phyloP scores from a whole-genome alignment of 2,113 vertebrate species.

The Megaptera novaeangliae region DNA sequence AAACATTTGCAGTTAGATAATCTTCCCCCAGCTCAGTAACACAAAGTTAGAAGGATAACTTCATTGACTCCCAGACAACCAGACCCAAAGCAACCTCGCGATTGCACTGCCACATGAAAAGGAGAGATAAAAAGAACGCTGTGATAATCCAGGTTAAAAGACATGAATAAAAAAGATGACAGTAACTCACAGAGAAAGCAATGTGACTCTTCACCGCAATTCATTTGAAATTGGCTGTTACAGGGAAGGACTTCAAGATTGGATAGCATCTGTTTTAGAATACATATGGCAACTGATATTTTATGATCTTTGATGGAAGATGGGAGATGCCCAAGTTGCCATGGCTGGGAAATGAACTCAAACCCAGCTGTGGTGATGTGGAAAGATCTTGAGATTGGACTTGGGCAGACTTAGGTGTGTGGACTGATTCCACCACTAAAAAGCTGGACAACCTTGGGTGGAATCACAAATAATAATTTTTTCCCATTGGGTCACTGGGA shows the following conservation, averaged over 20 bases:
- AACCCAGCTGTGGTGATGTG: background rate
- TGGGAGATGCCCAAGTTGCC: background rate
- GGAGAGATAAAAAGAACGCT: background rate
- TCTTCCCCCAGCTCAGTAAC: background rate
- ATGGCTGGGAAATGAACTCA: background rate
- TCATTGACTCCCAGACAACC: background rate
- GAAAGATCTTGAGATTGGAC: background rate
- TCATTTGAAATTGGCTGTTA: fast-evolving
- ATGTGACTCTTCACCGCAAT: background rate
- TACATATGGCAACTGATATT: no score
- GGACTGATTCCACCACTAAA: background rate
- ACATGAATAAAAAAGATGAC: background rate
- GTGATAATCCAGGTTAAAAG: background rate
- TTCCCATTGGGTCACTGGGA: background rate
- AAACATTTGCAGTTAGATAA: background rate
- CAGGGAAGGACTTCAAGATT: background rate
- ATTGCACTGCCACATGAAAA: background rate
- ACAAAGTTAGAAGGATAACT: background rate
- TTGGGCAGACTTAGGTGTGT: background rate
- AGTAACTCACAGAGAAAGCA: background rate
- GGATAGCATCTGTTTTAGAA: background rate
- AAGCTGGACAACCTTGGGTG: background rate
- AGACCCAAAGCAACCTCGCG: background rate
- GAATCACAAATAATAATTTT: background rate
- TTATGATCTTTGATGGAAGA: background rate